Evolutionary conservation across 2,888 invertebrate genomes (phyloP).

Genomic region (Mellilla xanthometata): DNA sequence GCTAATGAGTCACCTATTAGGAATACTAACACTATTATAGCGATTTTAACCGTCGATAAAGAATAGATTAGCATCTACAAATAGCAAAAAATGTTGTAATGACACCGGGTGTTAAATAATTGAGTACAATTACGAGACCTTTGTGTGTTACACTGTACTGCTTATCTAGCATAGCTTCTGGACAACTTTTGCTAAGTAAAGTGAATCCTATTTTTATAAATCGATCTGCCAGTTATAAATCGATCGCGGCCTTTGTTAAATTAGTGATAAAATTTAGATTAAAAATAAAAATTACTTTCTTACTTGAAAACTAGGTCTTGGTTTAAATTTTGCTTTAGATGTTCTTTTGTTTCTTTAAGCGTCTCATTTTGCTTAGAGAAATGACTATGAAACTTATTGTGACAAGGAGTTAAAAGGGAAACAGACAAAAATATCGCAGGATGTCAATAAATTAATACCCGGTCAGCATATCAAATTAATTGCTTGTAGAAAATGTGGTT

Average conservation of each 20-base stretch:
- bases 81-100: constrained; percentile 35
- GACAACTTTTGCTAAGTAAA: constrained; percentile 8
- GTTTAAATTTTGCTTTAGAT: too few species aligned
- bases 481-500: constrained; percentile 26
- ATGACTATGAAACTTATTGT: too few species aligned
- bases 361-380: too few species aligned
- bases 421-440: constrained; percentile 14
- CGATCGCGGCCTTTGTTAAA: neutral
- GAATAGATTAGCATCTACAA: constrained; percentile 30
- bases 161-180: neutral
- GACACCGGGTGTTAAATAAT: constrained; percentile 49
- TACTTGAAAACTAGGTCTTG: too few species aligned
- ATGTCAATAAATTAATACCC: constrained; percentile 36
- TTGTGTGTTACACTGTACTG: constrained; percentile 21
- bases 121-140: constrained; percentile 34
- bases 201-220: neutral
- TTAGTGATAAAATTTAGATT: too few species aligned
- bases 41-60: constrained; percentile 32
- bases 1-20: constrained; percentile 7
- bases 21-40: constrained; percentile 15
- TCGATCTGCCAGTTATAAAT: neutral
- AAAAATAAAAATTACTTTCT: too few species aligned
- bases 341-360: too few species aligned
- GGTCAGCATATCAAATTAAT: constrained; percentile 34
- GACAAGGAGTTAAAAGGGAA: neutral